Conservation (phyloP, 2,888 invertebrate species). For the Creontiades dilutus region DNA sequence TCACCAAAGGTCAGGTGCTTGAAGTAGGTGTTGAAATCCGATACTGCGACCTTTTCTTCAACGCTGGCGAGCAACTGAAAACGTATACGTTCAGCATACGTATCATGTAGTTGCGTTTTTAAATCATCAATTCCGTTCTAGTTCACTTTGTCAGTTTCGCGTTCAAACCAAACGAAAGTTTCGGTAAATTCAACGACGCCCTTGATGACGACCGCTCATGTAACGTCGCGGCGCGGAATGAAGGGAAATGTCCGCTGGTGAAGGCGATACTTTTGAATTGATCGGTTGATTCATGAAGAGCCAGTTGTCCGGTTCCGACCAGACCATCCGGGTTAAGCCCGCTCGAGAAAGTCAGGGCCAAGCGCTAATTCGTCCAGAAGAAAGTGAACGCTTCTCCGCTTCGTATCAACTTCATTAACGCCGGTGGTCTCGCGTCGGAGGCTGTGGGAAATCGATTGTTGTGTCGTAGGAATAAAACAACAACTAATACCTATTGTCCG, state of each 20-base stretch:
- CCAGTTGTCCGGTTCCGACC: constrained; percentile 34
- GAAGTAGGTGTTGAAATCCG: too few relatives aligned
- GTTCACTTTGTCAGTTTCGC: too few relatives aligned
- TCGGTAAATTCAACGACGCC: too few relatives aligned
- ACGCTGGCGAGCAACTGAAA: too few relatives aligned
- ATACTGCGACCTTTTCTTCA: too few relatives aligned
- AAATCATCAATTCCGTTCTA: too few relatives aligned
- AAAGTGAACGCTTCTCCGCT: constrained; percentile 24
- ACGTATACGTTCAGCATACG: too few relatives aligned
- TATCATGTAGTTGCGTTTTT: too few relatives aligned
- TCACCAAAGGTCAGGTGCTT: too few relatives aligned
- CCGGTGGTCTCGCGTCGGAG: background rate
- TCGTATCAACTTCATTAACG: background rate
- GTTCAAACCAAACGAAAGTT: too few relatives aligned
- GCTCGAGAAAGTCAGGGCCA: constrained; percentile 2
- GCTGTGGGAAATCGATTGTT: constrained; percentile 17
- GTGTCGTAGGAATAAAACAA: background rate
- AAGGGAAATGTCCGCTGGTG: background rate
- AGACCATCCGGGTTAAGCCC: constrained; percentile 8
- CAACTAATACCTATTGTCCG: background rate
- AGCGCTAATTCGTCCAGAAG: constrained; percentile 17
- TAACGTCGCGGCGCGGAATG: background rate
- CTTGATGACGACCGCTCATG: too few relatives aligned
- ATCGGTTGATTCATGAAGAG: constrained; percentile 1
- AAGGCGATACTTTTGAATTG: background rate